Base-by-base conservation (phyloP, 2,113 vertebrate species). In the Sorex fumeus region DNA sequence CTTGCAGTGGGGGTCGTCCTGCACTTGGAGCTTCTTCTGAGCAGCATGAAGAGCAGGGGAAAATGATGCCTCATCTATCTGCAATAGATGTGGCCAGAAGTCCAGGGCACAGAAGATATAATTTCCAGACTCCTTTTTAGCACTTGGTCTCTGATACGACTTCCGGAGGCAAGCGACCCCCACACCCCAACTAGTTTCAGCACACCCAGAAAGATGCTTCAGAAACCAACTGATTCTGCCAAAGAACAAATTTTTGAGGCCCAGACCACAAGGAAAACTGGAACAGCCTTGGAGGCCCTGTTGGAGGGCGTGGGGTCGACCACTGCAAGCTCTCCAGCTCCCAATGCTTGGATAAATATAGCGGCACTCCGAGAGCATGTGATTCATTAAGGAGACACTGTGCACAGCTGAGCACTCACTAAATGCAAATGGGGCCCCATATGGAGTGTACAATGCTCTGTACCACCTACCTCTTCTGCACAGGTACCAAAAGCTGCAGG, bases 301-400 rank as follows among this genome's bases (percentile, higher is more conserved):
- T 74, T 79, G 87, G 78, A 50, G 79, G 71, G 79, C 71, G 7
- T 40, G 18, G 7, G 90, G 84, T 27, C 0, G 4, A 3, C 62
- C 4, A 5, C 75, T 19, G 79, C 43, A 32, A 34, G 87, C 28
- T 6, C 57, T 32, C 71, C 4, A 5, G 84, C 75, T 95, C 90
- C 91, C 36, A 12, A 64, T 84, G 75, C 78, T 69, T 60, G 57
- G 93, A 88, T 81, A 95, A 88, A 91, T 80, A 92, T 21, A 75
- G 72, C 4, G 0, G 1, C 3, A 13, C 60, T 80, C 67, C 0
- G 71, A 70, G 28, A 40, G 62, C 84, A 30, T 40, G 81, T 21
- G 94, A 75, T n/a, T 94, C 94, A 84, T 94, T 93, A 89, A 92
- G 89, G 88, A 94, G 90, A 86, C 75, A 23, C 81, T 60, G 79